Conservation (phyloP, 1,140 invertebrate genomes). For the Drosophila pallidifrons region DNA sequence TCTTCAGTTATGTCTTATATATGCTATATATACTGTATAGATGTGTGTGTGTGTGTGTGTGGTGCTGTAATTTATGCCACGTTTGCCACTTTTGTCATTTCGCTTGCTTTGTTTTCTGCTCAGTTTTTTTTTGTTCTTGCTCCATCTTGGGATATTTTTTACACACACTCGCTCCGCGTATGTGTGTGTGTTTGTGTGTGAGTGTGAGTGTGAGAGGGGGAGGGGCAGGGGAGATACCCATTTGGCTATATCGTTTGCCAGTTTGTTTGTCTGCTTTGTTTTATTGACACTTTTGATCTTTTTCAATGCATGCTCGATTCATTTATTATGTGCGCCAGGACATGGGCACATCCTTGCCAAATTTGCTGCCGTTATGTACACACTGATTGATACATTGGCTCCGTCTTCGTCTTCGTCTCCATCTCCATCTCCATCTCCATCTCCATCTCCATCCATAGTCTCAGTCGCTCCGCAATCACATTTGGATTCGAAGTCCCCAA, state of each 20-base stretch:
- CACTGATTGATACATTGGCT: constrained; percentile 76
- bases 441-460: neutral
- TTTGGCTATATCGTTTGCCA: constrained; percentile 30
- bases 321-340: constrained; percentile 67
- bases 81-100: constrained; percentile 82
- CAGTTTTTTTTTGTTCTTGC: constrained; percentile 17
- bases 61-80: constrained; percentile 75
- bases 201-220: neutral
- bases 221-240: neutral
- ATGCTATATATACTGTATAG: neutral
- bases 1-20: constrained; percentile 6
- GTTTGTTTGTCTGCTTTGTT: constrained; percentile 74
- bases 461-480: neutral
- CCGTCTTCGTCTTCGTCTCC: neutral
- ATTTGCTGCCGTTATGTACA: constrained; percentile 53
- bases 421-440: no score
- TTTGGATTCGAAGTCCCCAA: neutral
- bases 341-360: constrained; percentile 36
- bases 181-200: constrained; percentile 2
- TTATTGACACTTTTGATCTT: constrained; percentile 83
- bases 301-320: constrained; percentile 74
- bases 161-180: constrained; percentile 4
- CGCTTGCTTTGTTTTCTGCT: constrained; percentile 41
- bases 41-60: constrained; percentile 17
- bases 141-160: constrained; percentile 22